A percentile compares a stretch with the other conserved stretches of the same genome.
These are phyloP conservation scores for Cephalopachus bancanus DNA, from an alignment of 2,797 vertebrate genomes.

Conservation along the genomic window DNA sequence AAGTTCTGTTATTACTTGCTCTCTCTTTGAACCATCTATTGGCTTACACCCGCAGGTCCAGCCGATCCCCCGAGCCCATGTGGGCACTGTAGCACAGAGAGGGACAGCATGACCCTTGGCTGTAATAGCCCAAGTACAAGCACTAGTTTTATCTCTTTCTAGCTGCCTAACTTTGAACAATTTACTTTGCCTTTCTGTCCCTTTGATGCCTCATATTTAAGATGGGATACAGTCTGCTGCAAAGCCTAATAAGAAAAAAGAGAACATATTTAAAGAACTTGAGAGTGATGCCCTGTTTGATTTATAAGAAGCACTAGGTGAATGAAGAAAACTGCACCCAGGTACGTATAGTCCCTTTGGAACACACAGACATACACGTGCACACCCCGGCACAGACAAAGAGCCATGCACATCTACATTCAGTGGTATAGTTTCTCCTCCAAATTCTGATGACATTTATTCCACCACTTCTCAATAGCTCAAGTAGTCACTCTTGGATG, in stretches of 20 bases:
- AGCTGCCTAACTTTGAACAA: not conserved
- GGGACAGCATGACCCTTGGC: not conserved
- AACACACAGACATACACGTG: not conserved
- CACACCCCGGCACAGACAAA: not conserved
- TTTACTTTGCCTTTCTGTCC: not conserved
- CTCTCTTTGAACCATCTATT: not conserved
- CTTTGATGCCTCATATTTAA: not conserved
- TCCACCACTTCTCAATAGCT: not conserved
- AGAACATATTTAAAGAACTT: not conserved
- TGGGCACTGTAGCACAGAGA: not conserved
- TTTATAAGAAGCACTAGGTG: not conserved
- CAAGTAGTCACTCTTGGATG: not conserved
- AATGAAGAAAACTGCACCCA: too few relatives aligned
- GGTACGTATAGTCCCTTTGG: fast-evolving
- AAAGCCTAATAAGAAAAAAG: not conserved
- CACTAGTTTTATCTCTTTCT: not conserved
- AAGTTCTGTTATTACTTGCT: not conserved
- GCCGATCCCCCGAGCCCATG: not conserved
- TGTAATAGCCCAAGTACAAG: not conserved
- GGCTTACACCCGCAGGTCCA: not conserved
- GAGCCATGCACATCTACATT: not conserved
- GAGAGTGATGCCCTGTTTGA: not conserved
- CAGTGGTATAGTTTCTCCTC: not conserved
- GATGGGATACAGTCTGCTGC: not conserved
- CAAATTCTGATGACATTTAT: too few relatives aligned